Percentiles rank a stretch among this genome's conserved stretches.
Evolutionary conservation across 2,113 vertebrate genomes (phyloP).

Genomic region (Ailuropoda melanoleuca): DNA sequence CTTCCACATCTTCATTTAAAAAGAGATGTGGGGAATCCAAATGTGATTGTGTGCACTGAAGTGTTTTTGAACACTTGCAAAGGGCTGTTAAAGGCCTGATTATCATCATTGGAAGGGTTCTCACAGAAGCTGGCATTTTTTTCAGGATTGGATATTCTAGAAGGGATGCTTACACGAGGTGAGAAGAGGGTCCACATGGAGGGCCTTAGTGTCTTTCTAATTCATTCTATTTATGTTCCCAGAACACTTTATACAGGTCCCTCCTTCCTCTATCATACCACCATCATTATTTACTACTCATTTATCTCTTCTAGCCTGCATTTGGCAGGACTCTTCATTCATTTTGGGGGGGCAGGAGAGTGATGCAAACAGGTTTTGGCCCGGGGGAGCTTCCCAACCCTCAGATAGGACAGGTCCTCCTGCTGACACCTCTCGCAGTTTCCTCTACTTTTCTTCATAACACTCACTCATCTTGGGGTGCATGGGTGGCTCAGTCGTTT

Average conservation of each 20-base stretch:
- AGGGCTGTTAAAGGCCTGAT: background rate
- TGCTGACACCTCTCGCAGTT: background rate
- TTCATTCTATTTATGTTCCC: background rate
- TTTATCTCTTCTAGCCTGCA: background rate
- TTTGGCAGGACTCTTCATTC: background rate
- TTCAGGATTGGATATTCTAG: background rate
- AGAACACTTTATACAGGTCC: background rate
- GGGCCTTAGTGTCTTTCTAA: background rate
- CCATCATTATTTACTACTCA: background rate
- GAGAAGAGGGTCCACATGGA: background rate
- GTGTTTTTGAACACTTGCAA: background rate
- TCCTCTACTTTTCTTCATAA: background rate
- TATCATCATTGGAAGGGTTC: background rate
- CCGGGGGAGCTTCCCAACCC: no score
- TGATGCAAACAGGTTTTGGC: background rate
- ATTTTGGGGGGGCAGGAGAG: background rate
- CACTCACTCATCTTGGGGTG: no score
- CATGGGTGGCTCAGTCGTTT: no score
- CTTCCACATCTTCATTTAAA: background rate
- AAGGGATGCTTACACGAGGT: background rate
- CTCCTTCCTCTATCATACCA: background rate
- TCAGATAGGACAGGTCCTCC: background rate
- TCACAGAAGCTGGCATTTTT: background rate
- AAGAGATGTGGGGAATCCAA: background rate
- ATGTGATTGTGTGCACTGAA: no score